phyloP scores from a whole-genome alignment of 2,113 vertebrate species.

The Melanocharis versteri region DNA sequence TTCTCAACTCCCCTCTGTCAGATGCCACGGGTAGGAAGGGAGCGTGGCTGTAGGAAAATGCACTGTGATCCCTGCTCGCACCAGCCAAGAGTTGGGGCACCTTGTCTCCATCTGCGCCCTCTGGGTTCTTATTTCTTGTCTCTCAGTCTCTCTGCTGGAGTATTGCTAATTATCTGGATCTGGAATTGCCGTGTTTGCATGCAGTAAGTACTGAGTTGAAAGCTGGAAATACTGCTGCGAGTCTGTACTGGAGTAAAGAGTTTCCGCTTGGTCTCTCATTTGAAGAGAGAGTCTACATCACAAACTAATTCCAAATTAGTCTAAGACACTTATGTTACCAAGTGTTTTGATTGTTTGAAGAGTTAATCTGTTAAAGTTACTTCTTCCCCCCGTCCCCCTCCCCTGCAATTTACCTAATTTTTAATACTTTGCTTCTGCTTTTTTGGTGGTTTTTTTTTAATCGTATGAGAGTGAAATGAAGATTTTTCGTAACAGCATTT shows the following conservation, averaged over 20 bases:
- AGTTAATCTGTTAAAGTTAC: not conserved
- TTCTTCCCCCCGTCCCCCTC: accelerated
- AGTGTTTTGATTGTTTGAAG: not conserved
- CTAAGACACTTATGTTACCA: not conserved
- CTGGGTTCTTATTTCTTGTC: not conserved
- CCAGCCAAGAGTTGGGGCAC: not conserved
- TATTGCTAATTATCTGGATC: not conserved
- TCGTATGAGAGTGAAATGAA: not conserved
- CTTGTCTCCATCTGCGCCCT: not conserved
- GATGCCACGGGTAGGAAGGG: accelerated
- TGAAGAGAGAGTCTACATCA: not conserved
- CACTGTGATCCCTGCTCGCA: accelerated
- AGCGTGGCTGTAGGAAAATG: accelerated
- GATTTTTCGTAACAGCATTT: not conserved
- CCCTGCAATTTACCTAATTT: not conserved
- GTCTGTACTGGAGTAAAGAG: not conserved
- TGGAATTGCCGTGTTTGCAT: not conserved
- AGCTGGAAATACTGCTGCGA: not conserved
- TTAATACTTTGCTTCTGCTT: not conserved
- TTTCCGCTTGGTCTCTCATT: not conserved
- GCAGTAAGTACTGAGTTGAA: not conserved
- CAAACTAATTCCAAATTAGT: not conserved
- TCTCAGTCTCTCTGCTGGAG: not conserved
- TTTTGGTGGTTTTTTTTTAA: accelerated
- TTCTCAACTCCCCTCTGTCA: accelerated